Evolutionary conservation across 1,140 invertebrate species (phyloP).

Genomic region (Neodiprion virginianus): DNA sequence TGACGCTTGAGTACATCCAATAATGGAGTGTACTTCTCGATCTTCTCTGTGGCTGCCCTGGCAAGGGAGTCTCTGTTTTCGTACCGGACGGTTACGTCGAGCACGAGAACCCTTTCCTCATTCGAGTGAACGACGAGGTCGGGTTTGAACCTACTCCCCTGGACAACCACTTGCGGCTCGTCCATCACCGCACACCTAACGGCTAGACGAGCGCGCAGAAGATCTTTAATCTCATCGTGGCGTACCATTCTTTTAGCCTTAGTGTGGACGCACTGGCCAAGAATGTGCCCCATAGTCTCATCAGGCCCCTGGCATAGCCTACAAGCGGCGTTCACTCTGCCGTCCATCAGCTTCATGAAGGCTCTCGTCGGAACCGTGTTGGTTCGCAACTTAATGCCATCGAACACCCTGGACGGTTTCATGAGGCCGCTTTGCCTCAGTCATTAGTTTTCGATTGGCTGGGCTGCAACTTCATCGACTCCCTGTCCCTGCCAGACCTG

Average conservation of each 20-base stretch:
- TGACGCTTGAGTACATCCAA: neutral
- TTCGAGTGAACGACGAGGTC: neutral
- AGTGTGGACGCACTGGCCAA: neutral
- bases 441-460: slow-evolving; percentile 28
- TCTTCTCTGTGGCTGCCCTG: neutral
- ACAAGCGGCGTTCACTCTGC: neutral
- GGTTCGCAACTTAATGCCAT: neutral
- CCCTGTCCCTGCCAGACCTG: slow-evolving; percentile 31
- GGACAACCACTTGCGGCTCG: neutral
- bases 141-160: neutral
- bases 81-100: neutral
- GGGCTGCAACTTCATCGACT: slow-evolving; percentile 25
- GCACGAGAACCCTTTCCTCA: neutral
- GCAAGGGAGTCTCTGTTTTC: neutral
- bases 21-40: neutral
- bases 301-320: neutral
- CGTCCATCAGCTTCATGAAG: neutral
- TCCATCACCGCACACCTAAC: neutral
- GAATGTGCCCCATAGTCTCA: neutral
- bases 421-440: slow-evolving; percentile 25
- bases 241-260: neutral
- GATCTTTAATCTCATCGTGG: neutral
- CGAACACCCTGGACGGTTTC: slow-evolving; percentile 21
- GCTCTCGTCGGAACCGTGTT: neutral
- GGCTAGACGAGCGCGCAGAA: neutral